These are phyloP conservation scores for Ahaetulla prasina DNA, from an alignment of 2,113 vertebrate genomes.

Conservation along the genomic window DNA sequence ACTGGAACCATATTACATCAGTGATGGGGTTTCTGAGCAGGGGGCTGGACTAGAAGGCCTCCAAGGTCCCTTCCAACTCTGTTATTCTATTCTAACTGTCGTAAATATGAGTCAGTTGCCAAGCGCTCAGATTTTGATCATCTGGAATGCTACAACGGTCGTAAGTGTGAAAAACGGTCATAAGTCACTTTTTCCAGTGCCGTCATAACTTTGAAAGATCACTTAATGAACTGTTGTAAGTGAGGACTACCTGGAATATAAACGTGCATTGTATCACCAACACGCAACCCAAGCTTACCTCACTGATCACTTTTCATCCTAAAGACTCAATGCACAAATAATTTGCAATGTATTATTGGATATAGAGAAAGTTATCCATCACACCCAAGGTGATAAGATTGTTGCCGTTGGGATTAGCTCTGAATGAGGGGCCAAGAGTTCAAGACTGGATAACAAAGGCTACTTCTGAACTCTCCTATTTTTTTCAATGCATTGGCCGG, in stretches of 20 bases:
- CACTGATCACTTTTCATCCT: background rate
- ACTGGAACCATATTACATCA: background rate
- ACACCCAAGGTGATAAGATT: background rate
- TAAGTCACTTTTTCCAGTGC: background rate
- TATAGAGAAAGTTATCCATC: background rate
- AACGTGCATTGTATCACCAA: background rate
- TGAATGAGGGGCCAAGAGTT: background rate
- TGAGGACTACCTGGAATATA: background rate
- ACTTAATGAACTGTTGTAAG: background rate
- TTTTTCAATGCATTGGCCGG: slow-evolving; percentile 5
- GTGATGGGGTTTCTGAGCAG: too few relatives aligned
- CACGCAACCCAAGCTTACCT: background rate
- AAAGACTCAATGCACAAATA: background rate
- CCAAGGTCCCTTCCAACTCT: too few relatives aligned
- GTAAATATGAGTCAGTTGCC: background rate
- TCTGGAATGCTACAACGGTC: background rate
- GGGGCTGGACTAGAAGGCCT: too few relatives aligned
- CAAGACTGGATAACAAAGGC: background rate
- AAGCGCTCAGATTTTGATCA: background rate
- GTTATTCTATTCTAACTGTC: background rate
- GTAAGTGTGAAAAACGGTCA: background rate
- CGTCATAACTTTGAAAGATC: background rate
- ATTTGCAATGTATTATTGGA: background rate
- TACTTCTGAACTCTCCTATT: background rate
- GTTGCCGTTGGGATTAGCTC: background rate